phyloP scores from a whole-genome alignment of 1,140 invertebrate species.

The Chrysopa pallens region DNA sequence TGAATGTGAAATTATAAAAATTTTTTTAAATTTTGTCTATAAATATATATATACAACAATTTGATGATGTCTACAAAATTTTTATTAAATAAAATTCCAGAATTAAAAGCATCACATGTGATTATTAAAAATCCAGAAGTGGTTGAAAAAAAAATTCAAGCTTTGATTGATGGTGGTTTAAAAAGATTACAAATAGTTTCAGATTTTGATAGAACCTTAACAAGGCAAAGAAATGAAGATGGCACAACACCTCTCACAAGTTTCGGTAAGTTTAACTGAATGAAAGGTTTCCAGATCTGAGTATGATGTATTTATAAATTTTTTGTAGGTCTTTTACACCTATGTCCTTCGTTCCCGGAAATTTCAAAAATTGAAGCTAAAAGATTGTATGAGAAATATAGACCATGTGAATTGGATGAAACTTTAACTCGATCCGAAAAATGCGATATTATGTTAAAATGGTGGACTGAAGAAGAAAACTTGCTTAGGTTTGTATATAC shows the following conservation, averaged over 20 bases:
- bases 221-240: constrained; percentile 44
- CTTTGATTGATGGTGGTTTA: constrained; percentile 42
- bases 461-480: constrained; percentile 57
- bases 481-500: constrained; percentile 31
- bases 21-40: too few relatives aligned
- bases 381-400: constrained; percentile 47
- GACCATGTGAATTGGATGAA: constrained; percentile 74
- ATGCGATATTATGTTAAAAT: constrained; percentile 67
- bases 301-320: not conserved
- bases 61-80: too few relatives aligned
- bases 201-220: constrained; percentile 71
- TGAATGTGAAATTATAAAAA: too few relatives aligned
- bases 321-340: constrained; percentile 49
- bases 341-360: constrained; percentile 45
- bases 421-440: constrained; percentile 56
- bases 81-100: constrained; percentile 9
- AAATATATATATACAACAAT: too few relatives aligned
- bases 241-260: constrained; percentile 45
- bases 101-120: constrained; percentile 10
- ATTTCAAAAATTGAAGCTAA: constrained; percentile 35
- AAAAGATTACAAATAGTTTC: constrained; percentile 65
- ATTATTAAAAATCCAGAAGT: constrained; percentile 36
- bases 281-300: too few relatives aligned
- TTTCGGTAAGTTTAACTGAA: constrained; percentile 36
- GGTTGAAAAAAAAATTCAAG: constrained; percentile 41